Base-by-base conservation (phyloP, 2,888 invertebrate species). In the Microchrysa polita region DNA sequence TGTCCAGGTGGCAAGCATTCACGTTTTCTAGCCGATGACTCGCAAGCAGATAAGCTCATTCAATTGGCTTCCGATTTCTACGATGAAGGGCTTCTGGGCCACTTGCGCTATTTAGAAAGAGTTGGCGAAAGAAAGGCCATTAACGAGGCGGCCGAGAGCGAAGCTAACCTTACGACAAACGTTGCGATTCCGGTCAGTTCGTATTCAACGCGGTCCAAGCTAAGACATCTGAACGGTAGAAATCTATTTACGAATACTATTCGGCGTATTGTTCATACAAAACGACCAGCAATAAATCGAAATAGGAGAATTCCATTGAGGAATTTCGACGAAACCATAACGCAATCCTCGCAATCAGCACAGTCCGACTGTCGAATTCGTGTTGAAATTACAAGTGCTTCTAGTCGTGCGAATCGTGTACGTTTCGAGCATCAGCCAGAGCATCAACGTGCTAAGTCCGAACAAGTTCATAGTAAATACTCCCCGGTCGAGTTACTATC, bases 31-130 rank as follows among this genome's bases (percentile, higher is more conserved):
- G 22, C 16, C 27, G 74, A 22, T 61, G 71, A 65, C 40, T 72
- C 73, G 79, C 80, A 63, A 53, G 73, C 75, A 40, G 73, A 74
- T 44, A 74, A 42, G 73, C 74, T 77, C 67, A 74, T 79, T 78
- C 80, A 81, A 77, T 78, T 84, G 79, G 84, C 84, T 74, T 80
- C 79, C 63, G 80, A 81, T 74, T 83, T 81, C 76, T 85, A 84
- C 77, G 79, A 83, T 77, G 80, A 82, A 71, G 83, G 83, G 73
- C 81, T 83, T 79, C 80, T 81, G 42, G 78, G 80, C 42, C 82
- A 83, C 77, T 79, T 84, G 73, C 80, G 81, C 75, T 84, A 85
- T 77, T 79, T 84, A 74, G 79, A 83, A 81, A 81, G 83, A 79
- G 80, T 84, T 76, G 82, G 82, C 40, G 78, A 78, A 74, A 80